Base-by-base conservation (phyloP, 1,140 invertebrate species). In the Leptinotarsa defecta region DNA sequence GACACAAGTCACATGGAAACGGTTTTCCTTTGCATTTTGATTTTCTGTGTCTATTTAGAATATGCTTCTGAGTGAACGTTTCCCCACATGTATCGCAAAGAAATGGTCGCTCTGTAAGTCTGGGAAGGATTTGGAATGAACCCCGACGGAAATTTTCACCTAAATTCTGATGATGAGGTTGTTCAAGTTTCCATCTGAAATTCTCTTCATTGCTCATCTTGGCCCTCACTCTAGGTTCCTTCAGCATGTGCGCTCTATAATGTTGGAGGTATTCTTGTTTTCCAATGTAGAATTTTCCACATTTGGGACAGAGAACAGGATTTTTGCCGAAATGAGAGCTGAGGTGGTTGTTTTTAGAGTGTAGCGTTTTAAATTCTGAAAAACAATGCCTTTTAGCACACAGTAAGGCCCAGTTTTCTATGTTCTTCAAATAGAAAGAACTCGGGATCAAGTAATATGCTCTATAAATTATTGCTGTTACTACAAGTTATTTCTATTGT, bases 1-100 rank as follows among this genome's bases (percentile, higher is more conserved):
- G 62, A 71, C 81, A 82, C 43, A 79, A 65, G n/a, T 72, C 71
- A 22, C 81, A 82, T 17, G 20, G 5, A 67, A 24, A 34, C 3
- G 24, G 64, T 67, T 17, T 67, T 67, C 22, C 22, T 22, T 57
- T 15, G 52, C 52, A 57, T 15, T 57, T 17, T 57, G 52, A 17
- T 19, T 57, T 57, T 57, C 52, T 17, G n/a, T 57, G 52, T 17
- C 15, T 19, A 15, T 57, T 57, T 6, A 57, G n/a, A 57, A 17
- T 15, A 19, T 15, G n/a, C 5, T 57, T 57, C n/a, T 19, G 52
- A 57, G n/a, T 57, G 4, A 57, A 57, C 0, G 52, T 17, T 19
- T 57, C n/a, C 17, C 52, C n/a, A 57, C 52, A 57, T 13, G n/a
- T 19, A 17, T 57, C 52, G n/a, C 52, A 57, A 5, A 17, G 52